Conservation (phyloP, 2,113 vertebrate species). For the Plotosus lineatus region DNA sequence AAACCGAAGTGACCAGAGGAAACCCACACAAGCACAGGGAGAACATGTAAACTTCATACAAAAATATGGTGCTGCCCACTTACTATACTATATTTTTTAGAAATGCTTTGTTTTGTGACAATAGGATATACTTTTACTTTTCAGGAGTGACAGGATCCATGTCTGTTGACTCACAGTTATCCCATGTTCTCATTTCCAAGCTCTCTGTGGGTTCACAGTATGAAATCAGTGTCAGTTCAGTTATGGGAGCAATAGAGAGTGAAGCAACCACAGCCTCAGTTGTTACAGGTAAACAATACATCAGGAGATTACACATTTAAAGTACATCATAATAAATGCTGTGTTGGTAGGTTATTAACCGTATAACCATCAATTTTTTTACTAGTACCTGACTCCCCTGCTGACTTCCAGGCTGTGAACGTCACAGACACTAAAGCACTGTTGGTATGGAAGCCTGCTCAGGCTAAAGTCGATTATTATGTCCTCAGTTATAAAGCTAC, state of each 20-base stretch:
- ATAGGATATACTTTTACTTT: conserved; percentile 12
- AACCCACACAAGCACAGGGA: too few relatives aligned
- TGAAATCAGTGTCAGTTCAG: conserved; percentile 76
- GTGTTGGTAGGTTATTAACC: neutral
- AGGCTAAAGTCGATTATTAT: conserved; percentile 79
- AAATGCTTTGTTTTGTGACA: conserved; percentile 19
- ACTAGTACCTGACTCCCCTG: conserved; percentile 81
- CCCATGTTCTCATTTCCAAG: conserved; percentile 67
- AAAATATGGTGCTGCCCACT: too few relatives aligned
- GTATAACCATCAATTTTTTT: conserved; percentile 20
- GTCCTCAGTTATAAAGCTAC: conserved; percentile 76
- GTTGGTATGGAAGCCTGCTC: conserved; percentile 78
- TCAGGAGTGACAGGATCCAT: conserved; percentile 77
- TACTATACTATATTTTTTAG: neutral
- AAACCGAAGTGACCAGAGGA: too few relatives aligned
- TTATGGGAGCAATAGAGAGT: conserved; percentile 75
- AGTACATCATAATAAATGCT: neutral
- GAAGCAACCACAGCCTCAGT: conserved; percentile 75
- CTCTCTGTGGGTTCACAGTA: conserved; percentile 77
- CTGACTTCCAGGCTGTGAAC: conserved; percentile 73
- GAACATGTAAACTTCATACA: too few relatives aligned
- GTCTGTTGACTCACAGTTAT: conserved; percentile 64
- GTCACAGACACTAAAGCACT: conserved; percentile 76
- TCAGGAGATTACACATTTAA: neutral
- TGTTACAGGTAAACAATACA: conserved; percentile 74